These are phyloP conservation scores for Hydractinia echinata DNA, from an alignment of 30 jellyfish, hydroid and myxozoan genomes.

Conservation along the genomic window DNA sequence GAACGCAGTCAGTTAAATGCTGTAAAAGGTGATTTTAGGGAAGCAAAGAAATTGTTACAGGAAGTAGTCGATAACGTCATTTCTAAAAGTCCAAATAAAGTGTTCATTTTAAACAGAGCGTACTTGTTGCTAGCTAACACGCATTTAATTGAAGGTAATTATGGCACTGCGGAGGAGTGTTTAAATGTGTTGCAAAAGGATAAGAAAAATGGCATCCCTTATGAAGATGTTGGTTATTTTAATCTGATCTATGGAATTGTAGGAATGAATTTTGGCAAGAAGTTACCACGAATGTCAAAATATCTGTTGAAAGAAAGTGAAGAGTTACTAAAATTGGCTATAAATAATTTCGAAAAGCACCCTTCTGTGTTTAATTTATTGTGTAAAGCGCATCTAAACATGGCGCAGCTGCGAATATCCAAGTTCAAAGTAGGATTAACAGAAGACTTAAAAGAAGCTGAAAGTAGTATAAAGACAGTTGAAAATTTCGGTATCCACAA, in stretches of 20 bases:
- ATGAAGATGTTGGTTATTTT: slow-evolving; percentile 47
- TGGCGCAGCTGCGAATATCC: not conserved
- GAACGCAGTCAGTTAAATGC: slow-evolving; percentile 17
- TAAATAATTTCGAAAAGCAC: slow-evolving; percentile 4
- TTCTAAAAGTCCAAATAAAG: slow-evolving; percentile 46
- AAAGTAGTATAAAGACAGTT: not conserved
- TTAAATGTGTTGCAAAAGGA: slow-evolving; percentile 51
- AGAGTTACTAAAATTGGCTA: not conserved
- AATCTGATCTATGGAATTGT: slow-evolving; percentile 55
- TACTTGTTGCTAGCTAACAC: slow-evolving; percentile 53
- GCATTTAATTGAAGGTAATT: slow-evolving; percentile 69
- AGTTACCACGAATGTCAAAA: slow-evolving; percentile 45
- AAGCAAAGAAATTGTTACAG: slow-evolving; percentile 62
- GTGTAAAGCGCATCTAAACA: slow-evolving; percentile 10
- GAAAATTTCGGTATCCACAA: slow-evolving; percentile 11
- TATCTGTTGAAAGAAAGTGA: slow-evolving; percentile 57
- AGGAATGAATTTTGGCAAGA: slow-evolving; percentile 62
- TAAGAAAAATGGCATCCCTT: slow-evolving; percentile 25
- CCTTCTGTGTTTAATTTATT: slow-evolving; percentile 10
- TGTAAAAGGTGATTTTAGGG: slow-evolving; percentile 53
- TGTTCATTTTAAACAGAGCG: slow-evolving; percentile 57
- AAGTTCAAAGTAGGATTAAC: not conserved
- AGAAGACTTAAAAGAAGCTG: not conserved
- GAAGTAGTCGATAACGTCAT: slow-evolving; percentile 55
- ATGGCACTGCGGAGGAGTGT: slow-evolving; percentile 87